phyloP scores from a whole-genome alignment of 2,888 invertebrate species.

The Ctenicera cuprea region DNA sequence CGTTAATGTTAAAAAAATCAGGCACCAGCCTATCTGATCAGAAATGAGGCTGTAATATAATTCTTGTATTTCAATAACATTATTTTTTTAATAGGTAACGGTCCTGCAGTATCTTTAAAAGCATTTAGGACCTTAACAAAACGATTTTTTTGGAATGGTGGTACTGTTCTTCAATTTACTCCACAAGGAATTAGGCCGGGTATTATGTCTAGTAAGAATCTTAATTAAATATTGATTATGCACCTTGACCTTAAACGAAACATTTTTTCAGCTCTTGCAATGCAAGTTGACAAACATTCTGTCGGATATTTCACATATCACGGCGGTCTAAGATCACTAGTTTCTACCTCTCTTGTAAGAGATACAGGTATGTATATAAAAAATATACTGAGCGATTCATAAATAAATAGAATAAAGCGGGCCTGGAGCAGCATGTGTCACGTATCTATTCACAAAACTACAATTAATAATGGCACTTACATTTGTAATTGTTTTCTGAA shows the following conservation, averaged over 20 bases:
- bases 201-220: slow-evolving; percentile 82
- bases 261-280: slow-evolving; percentile 80
- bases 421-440: too few species aligned
- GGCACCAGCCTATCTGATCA: too few species aligned
- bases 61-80: too few species aligned
- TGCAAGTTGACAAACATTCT: slow-evolving; percentile 91
- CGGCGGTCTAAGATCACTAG: slow-evolving; percentile 81
- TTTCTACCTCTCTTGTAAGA: slow-evolving; percentile 88
- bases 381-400: too few species aligned
- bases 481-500: too few species aligned
- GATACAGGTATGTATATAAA: slow-evolving; percentile 81
- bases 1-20: too few species aligned
- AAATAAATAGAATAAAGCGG: too few species aligned
- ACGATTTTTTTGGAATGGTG: slow-evolving; percentile 85
- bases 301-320: slow-evolving; percentile 93
- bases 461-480: too few species aligned
- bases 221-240: neutral
- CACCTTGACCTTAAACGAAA: neutral
- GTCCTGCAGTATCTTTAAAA: slow-evolving; percentile 86
- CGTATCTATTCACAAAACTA: too few species aligned
- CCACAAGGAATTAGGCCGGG: slow-evolving; percentile 86
- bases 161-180: slow-evolving; percentile 85
- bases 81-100: slow-evolving; percentile 75
- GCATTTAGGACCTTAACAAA: slow-evolving; percentile 85
- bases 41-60: too few species aligned